A percentile compares a stretch with the other conserved stretches of the same genome.
These are phyloP conservation scores for Trichonephila clavata DNA, from an alignment of 1,140 invertebrate genomes.

Conservation along the genomic window DNA sequence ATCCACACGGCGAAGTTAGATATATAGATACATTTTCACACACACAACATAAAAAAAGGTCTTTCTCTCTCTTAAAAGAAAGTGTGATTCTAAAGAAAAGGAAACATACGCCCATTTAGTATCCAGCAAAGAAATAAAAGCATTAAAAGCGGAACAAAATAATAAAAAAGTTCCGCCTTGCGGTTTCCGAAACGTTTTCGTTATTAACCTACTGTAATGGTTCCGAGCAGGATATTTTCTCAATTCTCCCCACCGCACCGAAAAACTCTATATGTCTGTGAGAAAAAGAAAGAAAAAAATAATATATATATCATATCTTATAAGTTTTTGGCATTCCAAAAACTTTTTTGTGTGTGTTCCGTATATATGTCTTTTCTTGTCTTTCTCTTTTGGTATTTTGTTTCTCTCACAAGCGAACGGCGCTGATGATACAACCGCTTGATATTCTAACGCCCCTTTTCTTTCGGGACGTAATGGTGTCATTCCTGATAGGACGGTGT, in stretches of 20 bases:
- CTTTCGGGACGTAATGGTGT: constrained; percentile 67
- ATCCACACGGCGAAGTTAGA: background rate
- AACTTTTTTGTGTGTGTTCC: constrained; percentile 48
- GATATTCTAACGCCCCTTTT: constrained; percentile 69
- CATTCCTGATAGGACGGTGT: constrained; percentile 72
- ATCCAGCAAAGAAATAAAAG: constrained; percentile 66
- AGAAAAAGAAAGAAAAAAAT: constrained; percentile 38
- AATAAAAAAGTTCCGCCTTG: constrained; percentile 59
- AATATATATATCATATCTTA: constrained; percentile 59
- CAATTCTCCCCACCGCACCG: constrained; percentile 11
- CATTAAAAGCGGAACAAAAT: constrained; percentile 67
- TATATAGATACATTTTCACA: background rate
- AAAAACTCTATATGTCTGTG: constrained; percentile 34
- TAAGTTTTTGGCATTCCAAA: constrained; percentile 77
- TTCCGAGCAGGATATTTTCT: constrained; percentile 51
- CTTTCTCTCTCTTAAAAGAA: constrained; percentile 50
- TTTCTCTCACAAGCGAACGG: background rate
- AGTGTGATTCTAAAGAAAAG: constrained; percentile 66
- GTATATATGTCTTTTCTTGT: constrained; percentile 32
- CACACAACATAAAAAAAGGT: constrained; percentile 14
- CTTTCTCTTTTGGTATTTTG: constrained; percentile 24
- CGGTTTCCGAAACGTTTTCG: constrained; percentile 62
- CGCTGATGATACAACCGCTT: constrained; percentile 66
- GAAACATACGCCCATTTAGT: constrained; percentile 69
- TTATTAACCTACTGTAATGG: constrained; percentile 75